A percentile compares a stretch with the other conserved stretches of the same genome.
Evolutionary conservation across 2,888 invertebrate genomes (phyloP).

Genomic region (Parnassius apollo): DNA sequence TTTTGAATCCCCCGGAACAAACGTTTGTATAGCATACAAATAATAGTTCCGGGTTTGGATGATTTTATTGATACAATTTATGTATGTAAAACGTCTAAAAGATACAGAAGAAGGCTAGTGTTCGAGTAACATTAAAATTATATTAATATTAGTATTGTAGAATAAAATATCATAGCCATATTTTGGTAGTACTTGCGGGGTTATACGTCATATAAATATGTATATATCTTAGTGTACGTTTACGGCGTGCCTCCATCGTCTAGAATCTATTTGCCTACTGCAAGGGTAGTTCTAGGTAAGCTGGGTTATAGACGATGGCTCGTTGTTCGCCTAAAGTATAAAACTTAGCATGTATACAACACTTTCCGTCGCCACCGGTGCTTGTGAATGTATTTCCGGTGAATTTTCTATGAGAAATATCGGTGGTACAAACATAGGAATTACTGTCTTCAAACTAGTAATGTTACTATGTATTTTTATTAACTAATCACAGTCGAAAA

Average conservation of each 20-base stretch:
- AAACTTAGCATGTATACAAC: slow-evolving; percentile 21
- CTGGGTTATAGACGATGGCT: slow-evolving; percentile 19
- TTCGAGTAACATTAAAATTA: too few species aligned
- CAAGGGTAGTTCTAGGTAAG: slow-evolving; percentile 22
- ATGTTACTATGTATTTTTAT: too few species aligned
- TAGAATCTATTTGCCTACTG: slow-evolving; percentile 24
- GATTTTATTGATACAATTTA: too few species aligned
- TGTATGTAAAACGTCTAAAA: too few species aligned
- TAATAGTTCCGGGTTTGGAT: too few species aligned
- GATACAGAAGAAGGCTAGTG: too few species aligned
- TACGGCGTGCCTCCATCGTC: slow-evolving; percentile 15
- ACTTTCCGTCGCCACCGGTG: neutral
- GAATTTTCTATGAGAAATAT: neutral
- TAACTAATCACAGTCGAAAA: too few species aligned
- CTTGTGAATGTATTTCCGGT: neutral
- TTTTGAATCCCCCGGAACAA: too few species aligned
- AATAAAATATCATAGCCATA: neutral
- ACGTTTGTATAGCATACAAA: too few species aligned
- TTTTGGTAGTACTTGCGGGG: neutral
- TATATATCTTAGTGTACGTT: neutral
- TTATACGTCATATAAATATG: neutral
- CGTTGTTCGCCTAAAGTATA: slow-evolving; percentile 19
- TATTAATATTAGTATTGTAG: too few species aligned
- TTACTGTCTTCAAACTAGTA: too few species aligned
- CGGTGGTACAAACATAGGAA: neutral